phyloP scores from a whole-genome alignment of 1,140 invertebrate genomes.

The Orussus abietinus region DNA sequence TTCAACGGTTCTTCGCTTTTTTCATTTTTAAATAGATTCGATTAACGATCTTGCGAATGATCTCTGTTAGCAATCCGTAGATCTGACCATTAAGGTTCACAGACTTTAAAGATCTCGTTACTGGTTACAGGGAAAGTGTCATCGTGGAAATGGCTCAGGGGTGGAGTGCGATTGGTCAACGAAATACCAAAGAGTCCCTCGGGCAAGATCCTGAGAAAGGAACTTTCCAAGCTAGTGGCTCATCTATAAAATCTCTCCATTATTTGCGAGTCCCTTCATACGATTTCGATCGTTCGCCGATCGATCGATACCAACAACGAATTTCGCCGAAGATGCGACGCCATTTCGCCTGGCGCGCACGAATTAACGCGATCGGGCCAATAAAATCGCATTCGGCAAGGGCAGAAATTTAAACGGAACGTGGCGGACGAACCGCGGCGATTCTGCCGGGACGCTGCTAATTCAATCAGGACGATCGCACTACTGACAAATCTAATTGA shows the following conservation, averaged over 20 bases:
- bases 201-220: constrained; percentile 64
- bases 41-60: background rate
- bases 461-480: constrained; percentile 43
- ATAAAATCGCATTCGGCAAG: constrained; percentile 19
- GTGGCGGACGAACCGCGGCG: constrained; percentile 9
- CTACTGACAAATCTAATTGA: constrained; percentile 45
- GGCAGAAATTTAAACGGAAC: constrained; percentile 40
- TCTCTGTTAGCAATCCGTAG: no score
- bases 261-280: no score
- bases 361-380: constrained; percentile 30
- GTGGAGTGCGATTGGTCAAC: constrained; percentile 63
- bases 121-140: constrained; percentile 49
- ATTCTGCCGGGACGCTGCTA: constrained; percentile 20
- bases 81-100: no score
- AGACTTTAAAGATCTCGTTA: no score
- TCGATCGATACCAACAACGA: no score
- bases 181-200: constrained; percentile 65
- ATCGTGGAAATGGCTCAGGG: constrained; percentile 57
- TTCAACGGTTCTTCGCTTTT: no score
- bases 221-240: constrained; percentile 49
- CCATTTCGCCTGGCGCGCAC: constrained; percentile 5
- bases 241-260: constrained; percentile 49
- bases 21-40: background rate
- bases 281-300: no score
- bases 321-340: background rate